Evolutionary conservation across 1,140 invertebrate genomes (phyloP), one percentile per base, ranked within the genome.

Genomic region (Diachasma alloeum): DNA sequence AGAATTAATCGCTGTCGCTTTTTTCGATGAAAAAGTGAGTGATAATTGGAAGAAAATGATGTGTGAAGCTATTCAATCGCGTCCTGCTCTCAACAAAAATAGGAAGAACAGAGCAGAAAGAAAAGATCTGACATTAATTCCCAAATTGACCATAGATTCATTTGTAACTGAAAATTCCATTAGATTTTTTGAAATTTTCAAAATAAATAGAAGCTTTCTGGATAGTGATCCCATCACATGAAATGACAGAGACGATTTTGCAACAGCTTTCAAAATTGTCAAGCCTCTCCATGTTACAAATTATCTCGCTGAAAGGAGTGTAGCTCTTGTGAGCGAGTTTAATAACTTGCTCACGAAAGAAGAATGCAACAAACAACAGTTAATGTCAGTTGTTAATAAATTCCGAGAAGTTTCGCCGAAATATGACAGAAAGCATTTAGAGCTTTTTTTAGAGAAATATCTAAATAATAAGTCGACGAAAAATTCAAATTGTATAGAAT

Each of bases 31-130:
- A n/a, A n/a, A n/a, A n/a, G n/a, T n/a, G n/a, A n/a, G n/a, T n/a
- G n/a, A n/a, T n/a, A n/a, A n/a, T n/a, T n/a, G n/a, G n/a, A 71
- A 66, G 69, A 78, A 79, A 68, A 74, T 81, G 4, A 46, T 78
- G 9, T 48, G 74, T 75, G 53, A 78, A 37, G 56, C 74, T 24
- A 44, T 48, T 10, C n/a, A n/a, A n/a, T n/a, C n/a, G n/a, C n/a
- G n/a, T n/a, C n/a, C n/a, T n/a, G n/a, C n/a, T n/a, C n/a, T 19
- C n/a, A 8, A 70, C 22, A 5, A 19, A 74, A 6, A 46, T 26
- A n/a, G 19, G 68, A 71, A n/a, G 17, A 48, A 24, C 4, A 22
- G 22, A 59, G 17, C 22, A 24, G 5, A 59, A 24, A 26, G 9
- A 22, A 22, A 59, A 59, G 24, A 59, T 48, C 13, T 5, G 9